Evolutionary conservation across 2,797 vertebrate species (phyloP), one percentile per base, ranked within the genome.

Genomic region (Sciurus carolinensis): DNA sequence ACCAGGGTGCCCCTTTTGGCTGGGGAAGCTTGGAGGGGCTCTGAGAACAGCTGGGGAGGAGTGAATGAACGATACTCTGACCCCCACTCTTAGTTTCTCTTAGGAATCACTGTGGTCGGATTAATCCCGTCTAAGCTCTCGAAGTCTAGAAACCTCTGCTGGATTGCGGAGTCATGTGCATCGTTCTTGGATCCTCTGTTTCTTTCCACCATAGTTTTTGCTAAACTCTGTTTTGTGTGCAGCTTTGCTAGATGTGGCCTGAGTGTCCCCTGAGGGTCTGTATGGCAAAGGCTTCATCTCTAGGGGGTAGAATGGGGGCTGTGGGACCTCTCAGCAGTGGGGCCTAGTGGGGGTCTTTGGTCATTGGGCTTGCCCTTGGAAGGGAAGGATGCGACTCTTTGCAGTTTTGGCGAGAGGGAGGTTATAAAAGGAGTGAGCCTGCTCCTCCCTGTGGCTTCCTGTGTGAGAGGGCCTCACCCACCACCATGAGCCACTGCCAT

Each of bases 151-250:
- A 67, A 17, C 8, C 15, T 28, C 73, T 13, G 22, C 4, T 42
- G n/a, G 14, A 10, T 75, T 57, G 73, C 14, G 5, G 67, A 59
- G 30, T 79, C 26, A 1, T 11, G 4, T 3, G 1, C 7, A 0
- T 13, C 30, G 1, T 20, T 52, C 20, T 17, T 33, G 36, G 5
- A 9, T 22, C 15, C 9, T 42, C 30, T 18, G 20, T 10, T 30
- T 10, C 24, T 44, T 64, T 52, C 39, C 59, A 15, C 39, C 33
- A 2, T 10, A 12, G 24, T 18, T 36, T 52, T 28, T 80, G 7
- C 39, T 5, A 2, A 66, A 71, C 1, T 0, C 30, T 3, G 5
- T 52, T 57, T 7, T 1, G 15, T 12, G 2, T 42, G 4, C 14
- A 26, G 26, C 33, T 82, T n/a, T 18, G 36, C 42, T 73, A 39